Base-by-base conservation (phyloP, 2,797 vertebrate species). In the Urophycis tenuis region DNA sequence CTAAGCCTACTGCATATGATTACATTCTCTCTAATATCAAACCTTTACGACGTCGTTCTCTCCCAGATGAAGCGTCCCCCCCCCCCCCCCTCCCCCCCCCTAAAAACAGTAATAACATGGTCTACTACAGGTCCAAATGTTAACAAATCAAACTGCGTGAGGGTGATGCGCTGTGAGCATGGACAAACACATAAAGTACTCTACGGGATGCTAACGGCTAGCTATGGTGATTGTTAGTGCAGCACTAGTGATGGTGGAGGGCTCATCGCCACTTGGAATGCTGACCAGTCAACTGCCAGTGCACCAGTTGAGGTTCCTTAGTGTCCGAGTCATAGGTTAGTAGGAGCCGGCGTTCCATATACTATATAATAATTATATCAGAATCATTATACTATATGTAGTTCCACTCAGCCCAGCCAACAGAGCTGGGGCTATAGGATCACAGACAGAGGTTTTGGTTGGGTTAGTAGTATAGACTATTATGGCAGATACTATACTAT, bases 181-280 rank as follows among this genome's bases (percentile, higher is more conserved):
- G 32, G 32, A 73, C 17, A 53, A n/a, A 71, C 10, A 31, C 15
- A 69, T n/a, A 31, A 41, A 41, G 39, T 30, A 73, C n/a, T 22
- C 7, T 29, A 34, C 29, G 67, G 29, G 70, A 29, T 22, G 30
- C 34, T 77, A n/a, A 53, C 76, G 79, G 75, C 83, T 78, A 89
- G 87, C 85, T 73, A 78, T 77, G 74, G 73, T 79, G 83, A 74
- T 79, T 87, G 86, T 83, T 88, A 81, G 87, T 85, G 86, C 86
- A 85, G 89, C 31, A 81, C 81, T 81, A 83, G 22, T 85, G 2
- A 41, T 36, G 77, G 74, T 5, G 36, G 73, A 41, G 73, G 15
- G 73, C 17, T 22, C 34, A 15, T 64, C 72, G n/a, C 29, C 70
- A 9, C 31, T 34, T 74, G 35, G 74, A 74, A 39, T 79, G 49